A percentile compares a stretch with the other conserved stretches of the same genome.
These are phyloP conservation scores for Sorex araneus DNA, from an alignment of 2,113 vertebrate species.

Conservation along the genomic window DNA sequence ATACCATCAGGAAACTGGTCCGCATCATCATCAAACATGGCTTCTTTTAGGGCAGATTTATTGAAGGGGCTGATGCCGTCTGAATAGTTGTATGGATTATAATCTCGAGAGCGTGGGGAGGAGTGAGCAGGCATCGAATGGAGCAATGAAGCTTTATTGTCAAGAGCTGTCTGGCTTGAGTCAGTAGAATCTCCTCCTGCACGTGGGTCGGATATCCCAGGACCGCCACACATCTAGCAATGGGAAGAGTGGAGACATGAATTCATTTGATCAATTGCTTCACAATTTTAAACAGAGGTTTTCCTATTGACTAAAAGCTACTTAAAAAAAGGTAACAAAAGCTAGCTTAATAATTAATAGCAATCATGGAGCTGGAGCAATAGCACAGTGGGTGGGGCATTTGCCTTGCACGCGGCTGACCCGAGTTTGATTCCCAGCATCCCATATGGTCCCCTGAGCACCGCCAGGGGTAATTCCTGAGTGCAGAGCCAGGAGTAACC, in stretches of 20 bases:
- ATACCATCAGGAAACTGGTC: slow-evolving; percentile 94
- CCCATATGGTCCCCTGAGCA: too few relatives aligned
- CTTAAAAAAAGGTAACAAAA: slow-evolving; percentile 57
- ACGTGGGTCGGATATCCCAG: slow-evolving; percentile 89
- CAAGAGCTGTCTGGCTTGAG: slow-evolving; percentile 93
- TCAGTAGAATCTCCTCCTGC: slow-evolving; percentile 89
- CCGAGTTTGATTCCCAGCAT: too few relatives aligned
- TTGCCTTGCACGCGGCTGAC: too few relatives aligned
- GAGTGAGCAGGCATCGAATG: slow-evolving; percentile 95
- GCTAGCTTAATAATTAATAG: not conserved
- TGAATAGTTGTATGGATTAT: slow-evolving; percentile 95
- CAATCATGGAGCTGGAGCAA: not conserved
- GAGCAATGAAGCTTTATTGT: slow-evolving; percentile 96
- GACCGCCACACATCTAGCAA: slow-evolving; percentile 86
- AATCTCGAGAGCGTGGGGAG: slow-evolving; percentile 93
- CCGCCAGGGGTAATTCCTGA: too few relatives aligned
- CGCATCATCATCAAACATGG: slow-evolving; percentile 93
- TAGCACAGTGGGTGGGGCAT: too few relatives aligned
- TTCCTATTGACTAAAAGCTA: slow-evolving; percentile 8
- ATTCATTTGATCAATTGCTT: slow-evolving; percentile 27
- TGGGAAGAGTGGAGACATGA: not conserved
- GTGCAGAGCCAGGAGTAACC: too few relatives aligned
- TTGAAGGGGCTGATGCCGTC: slow-evolving; percentile 93
- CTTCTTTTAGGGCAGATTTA: slow-evolving; percentile 94
- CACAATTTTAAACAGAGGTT: slow-evolving; percentile 33